Evolutionary conservation across 2,113 vertebrate genomes (phyloP), one percentile per base, ranked within the genome.

Genomic region (Elephantulus edwardii): DNA sequence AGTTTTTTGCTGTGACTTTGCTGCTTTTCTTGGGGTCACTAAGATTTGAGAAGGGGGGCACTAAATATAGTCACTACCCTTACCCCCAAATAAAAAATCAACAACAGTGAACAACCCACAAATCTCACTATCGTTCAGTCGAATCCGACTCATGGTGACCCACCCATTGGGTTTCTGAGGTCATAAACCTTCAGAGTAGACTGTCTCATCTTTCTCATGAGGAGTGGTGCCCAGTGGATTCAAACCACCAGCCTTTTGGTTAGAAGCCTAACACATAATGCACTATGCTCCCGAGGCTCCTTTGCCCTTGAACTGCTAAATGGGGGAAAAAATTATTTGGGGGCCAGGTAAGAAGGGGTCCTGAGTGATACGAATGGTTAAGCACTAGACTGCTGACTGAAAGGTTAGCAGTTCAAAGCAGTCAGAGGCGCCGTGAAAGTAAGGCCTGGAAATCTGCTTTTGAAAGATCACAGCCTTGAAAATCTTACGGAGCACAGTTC

Each of bases 31-130:
- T 58, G 28, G 35, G 42, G 44, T 12, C 13, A 20, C 90, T 74
- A 33, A 72, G 71, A 35, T 0, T n/a, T 0, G 24, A 42, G 70
- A 38, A 4, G 20, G 64, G 44, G 58, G 58, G 7, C 56, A 58
- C 30, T 30, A 52, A 33, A 10, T 10, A 7, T 28, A 70, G 14
- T 22, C 44, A 12, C 38, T 11, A 20, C 19, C 5, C 12, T 38
- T 88, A 62, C 35, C 74, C 35, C 77, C 76, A 72, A 90, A 46
- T 28, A 78, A n/a, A n/a, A n/a, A n/a, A n/a, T n/a, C n/a, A n/a
- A n/a, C n/a, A n/a, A n/a, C n/a, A n/a, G n/a, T n/a, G n/a, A n/a
- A n/a, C n/a, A n/a, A n/a, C n/a, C n/a, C n/a, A n/a, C n/a, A n/a
- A n/a, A n/a, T n/a, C n/a, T n/a, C n/a, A n/a, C n/a, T n/a, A n/a